phyloP scores from a whole-genome alignment of 2,797 vertebrate genomes.

The Gallirallus australis region DNA sequence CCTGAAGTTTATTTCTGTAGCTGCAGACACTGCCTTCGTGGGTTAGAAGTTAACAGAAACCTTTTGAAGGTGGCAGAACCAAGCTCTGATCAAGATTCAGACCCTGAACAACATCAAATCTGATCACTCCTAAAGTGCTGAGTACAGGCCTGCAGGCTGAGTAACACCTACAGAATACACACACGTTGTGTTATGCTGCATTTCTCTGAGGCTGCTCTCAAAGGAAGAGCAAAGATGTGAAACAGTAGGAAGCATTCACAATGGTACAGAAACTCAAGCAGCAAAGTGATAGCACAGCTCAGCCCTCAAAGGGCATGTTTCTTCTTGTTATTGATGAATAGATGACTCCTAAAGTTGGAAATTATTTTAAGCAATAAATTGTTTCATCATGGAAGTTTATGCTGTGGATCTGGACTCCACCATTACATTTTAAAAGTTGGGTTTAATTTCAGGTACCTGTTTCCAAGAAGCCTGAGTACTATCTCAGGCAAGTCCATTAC shows the following conservation, averaged over 20 bases:
- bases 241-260: background rate
- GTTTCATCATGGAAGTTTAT: background rate
- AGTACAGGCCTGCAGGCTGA: background rate
- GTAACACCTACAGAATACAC: background rate
- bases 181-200: fast-evolving
- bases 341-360: background rate
- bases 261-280: background rate
- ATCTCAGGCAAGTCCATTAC: background rate
- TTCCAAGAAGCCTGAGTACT: background rate
- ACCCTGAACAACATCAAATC: too few relatives aligned
- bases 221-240: background rate
- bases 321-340: background rate
- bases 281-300: background rate
- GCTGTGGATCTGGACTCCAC: background rate
- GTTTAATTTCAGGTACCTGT: background rate
- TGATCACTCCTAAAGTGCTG: background rate
- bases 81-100: background rate
- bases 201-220: background rate
- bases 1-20: background rate
- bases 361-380: background rate
- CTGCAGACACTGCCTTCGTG: background rate
- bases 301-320: background rate
- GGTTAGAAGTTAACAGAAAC: background rate
- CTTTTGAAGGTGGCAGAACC: background rate
- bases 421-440: background rate